Conservation (phyloP, 2,888 invertebrate species). For the Willowsia nigromaculata region DNA sequence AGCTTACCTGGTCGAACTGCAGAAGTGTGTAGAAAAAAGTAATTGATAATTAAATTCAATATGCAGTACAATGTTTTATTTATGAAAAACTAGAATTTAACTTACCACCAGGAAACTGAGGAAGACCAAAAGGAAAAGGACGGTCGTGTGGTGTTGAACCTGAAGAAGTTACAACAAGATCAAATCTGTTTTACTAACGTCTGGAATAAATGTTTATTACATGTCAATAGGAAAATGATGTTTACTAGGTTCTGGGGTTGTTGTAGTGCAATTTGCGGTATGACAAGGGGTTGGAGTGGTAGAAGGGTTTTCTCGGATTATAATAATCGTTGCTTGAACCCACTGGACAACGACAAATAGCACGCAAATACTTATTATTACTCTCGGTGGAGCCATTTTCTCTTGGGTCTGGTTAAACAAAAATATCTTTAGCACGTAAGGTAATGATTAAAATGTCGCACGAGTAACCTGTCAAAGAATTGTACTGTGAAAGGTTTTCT, state of each 20-base stretch:
- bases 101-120: neutral
- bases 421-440: neutral
- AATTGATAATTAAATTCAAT: no score
- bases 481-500: neutral
- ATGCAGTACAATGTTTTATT: neutral
- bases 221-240: neutral
- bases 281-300: constrained; percentile 3
- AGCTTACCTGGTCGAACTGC: no score
- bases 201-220: neutral
- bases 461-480: neutral
- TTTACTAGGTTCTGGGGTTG: neutral
- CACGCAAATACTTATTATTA: neutral
- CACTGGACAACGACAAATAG: neutral
- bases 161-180: neutral
- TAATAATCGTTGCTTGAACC: constrained; percentile 8
- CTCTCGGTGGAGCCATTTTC: neutral
- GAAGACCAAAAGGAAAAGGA: neutral
- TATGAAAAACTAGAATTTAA: neutral
- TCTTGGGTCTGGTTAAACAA: neutral
- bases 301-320: neutral
- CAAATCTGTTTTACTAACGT: neutral
- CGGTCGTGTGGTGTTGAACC: neutral
- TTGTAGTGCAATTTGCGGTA: neutral
- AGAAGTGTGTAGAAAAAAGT: no score
- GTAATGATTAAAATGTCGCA: neutral